Conservation (phyloP, 2,888 invertebrate genomes). For the Masnerella sp. region DNA sequence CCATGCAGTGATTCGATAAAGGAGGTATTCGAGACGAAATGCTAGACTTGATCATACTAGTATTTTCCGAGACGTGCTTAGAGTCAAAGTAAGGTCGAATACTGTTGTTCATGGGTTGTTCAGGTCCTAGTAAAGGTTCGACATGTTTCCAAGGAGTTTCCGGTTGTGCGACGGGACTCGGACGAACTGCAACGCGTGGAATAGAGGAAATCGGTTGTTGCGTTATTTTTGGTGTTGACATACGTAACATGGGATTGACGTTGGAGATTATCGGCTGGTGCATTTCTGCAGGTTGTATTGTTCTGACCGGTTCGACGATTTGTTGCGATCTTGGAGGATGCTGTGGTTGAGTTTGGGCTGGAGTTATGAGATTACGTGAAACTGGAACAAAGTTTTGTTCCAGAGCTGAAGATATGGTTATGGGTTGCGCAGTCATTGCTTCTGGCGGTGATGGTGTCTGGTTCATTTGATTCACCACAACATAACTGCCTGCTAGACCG, state of each 20-base stretch:
- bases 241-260: conserved; percentile 52
- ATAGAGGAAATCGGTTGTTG: conserved; percentile 68
- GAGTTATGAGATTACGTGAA: conserved; percentile 63
- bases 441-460: conserved; percentile 56
- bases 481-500: conserved; percentile 69
- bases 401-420: conserved; percentile 62
- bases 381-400: conserved; percentile 63
- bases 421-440: conserved; percentile 61
- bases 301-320: conserved; percentile 61
- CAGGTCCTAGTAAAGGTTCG: conserved; percentile 68
- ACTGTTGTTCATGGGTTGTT: conserved; percentile 69
- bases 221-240: conserved; percentile 62
- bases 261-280: conserved; percentile 58
- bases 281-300: conserved; percentile 62
- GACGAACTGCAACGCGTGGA: conserved; percentile 73
- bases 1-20: conserved; percentile 70
- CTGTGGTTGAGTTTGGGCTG: conserved; percentile 51
- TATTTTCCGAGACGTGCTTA: conserved; percentile 74
- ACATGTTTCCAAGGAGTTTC: conserved; percentile 69
- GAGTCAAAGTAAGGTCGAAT: conserved; percentile 74
- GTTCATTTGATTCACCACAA: conserved; percentile 69
- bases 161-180: conserved; percentile 70
- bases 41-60: conserved; percentile 75
- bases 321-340: conserved; percentile 49
- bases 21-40: conserved; percentile 71